Evolutionary conservation across 1,140 invertebrate species (phyloP), one percentile per base, ranked within the genome.

Genomic region (Zophobas morio): DNA sequence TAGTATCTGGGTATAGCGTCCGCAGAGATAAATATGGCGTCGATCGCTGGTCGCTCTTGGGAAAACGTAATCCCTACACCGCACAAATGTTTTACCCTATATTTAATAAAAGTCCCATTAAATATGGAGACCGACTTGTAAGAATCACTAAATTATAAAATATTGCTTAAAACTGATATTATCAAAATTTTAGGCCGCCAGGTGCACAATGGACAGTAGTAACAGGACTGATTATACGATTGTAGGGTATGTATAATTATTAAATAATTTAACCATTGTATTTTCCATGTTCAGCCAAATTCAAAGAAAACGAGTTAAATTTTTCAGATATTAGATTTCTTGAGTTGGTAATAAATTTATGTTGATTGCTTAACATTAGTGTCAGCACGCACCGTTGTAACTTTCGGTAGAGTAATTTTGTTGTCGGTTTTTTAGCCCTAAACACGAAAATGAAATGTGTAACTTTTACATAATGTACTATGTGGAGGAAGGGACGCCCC

Each of bases 401-500:
- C 35, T 34, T 42, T 32, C 33, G 3, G 6, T 42, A 1, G 46
- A 1, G n/a, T 20, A 5, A 53, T 39, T 54, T 74, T 39, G 8
- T 57, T 42, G 20, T n/a, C 37, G 2, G 42, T 46, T 46, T 84
- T 85, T 57, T 85, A 95, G 96, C 0, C 86, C 92, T 3, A 98
- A 97, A 8, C 96, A 96, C 81, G 90, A 94, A 33, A 96, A 99
- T 85, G 98, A 99, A 88, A 99, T 99, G 98, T 99, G 98, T 89
- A 99, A 99, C 87, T 99, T 99, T 87, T 99, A 99, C 87, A 87
- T 99, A 32, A 99, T 99, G 97, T 99, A 99, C 87, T 99, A 96
- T 88, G 95, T 97, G 0, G 91, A 96, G 36, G 89, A 93, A n/a
- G 91, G 90, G n/a, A 89, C 92, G 46, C 94, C 95, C 0, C 87